A percentile compares a stretch with the other conserved stretches of the same genome.
Conservation (phyloP, 2,888 invertebrate species). For the Cepaea hortensis region DNA sequence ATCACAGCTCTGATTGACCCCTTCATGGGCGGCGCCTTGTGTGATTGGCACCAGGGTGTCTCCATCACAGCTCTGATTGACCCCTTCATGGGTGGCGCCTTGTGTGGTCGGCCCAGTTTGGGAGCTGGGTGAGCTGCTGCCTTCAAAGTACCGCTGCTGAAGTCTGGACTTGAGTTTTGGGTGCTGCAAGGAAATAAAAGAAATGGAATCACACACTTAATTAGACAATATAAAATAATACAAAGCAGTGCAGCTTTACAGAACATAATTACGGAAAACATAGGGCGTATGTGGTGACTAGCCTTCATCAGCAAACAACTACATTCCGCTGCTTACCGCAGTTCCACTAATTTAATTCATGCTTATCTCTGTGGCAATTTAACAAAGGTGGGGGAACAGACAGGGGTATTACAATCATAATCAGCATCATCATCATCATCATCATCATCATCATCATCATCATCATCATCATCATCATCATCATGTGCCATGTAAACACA, state of each 20-base stretch:
- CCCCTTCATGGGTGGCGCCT: background rate
- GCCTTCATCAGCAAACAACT: too few species aligned
- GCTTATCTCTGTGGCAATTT: too few species aligned
- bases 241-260: too few species aligned
- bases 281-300: too few species aligned
- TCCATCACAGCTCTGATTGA: background rate
- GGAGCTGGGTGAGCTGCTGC: background rate
- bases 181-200: background rate
- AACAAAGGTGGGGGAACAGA: too few species aligned
- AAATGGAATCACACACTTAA: background rate
- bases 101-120: background rate
- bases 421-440: too few species aligned
- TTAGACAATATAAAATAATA: too few species aligned
- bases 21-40: background rate
- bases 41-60: background rate
- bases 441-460: too few species aligned
- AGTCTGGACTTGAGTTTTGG: constrained; percentile 40
- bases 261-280: too few species aligned
- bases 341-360: background rate
- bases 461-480: too few species aligned
- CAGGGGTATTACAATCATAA: too few species aligned
- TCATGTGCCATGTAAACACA: too few species aligned
- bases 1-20: background rate
- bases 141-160: constrained; percentile 41
- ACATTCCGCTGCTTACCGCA: background rate